Conservation (phyloP, 2,797 vertebrate species). For the Callimico goeldii region DNA sequence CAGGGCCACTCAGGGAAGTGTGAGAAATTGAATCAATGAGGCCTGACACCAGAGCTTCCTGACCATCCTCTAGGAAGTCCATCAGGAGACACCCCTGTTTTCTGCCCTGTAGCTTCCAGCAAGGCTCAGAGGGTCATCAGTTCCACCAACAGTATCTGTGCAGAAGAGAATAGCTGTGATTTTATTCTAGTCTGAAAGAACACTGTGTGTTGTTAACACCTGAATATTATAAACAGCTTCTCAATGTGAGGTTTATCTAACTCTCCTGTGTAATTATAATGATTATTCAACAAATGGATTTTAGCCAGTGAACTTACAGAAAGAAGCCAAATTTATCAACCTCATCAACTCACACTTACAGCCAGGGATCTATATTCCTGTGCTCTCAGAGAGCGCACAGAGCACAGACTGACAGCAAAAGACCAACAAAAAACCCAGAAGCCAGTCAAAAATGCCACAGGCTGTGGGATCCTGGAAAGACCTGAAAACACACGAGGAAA, state of each 20-base stretch:
- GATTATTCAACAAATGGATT: constrained; percentile 41
- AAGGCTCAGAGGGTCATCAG: background rate
- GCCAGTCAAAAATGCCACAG: background rate
- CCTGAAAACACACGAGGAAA: background rate
- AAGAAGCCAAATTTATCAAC: constrained; percentile 24
- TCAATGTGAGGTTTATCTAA: constrained; percentile 23
- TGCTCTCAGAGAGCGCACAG: background rate
- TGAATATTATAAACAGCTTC: constrained; percentile 52
- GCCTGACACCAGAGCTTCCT: background rate
- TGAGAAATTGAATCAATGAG: background rate
- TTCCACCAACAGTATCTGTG: background rate
- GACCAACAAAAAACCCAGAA: background rate
- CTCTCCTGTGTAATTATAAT: constrained; percentile 50
- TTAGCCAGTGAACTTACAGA: constrained; percentile 39
- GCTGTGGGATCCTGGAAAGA: background rate
- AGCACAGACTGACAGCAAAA: background rate
- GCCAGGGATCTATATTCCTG: background rate
- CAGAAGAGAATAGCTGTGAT: background rate
- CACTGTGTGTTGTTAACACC: background rate
- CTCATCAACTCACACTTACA: constrained; percentile 38
- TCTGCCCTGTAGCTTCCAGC: constrained; percentile 23
- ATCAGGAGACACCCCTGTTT: background rate
- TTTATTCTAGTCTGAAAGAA: constrained; percentile 49
- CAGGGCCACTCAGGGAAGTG: background rate
- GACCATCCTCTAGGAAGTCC: background rate